These are phyloP conservation scores for Cnemophilus loriae DNA, from an alignment of 2,113 vertebrate species.

Conservation along the genomic window DNA sequence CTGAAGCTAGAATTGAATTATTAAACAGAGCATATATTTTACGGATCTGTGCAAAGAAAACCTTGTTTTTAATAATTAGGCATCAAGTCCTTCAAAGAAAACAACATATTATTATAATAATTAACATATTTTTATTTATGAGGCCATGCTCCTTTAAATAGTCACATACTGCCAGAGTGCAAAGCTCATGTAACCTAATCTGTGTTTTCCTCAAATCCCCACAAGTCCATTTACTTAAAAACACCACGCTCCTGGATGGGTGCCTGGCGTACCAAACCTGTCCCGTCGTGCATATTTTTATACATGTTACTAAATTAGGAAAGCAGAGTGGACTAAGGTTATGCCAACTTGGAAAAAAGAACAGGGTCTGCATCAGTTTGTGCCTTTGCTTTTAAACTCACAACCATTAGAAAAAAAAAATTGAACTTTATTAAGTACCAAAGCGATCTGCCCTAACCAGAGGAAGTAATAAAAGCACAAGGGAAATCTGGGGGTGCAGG, in stretches of 20 bases:
- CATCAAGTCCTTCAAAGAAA: background rate
- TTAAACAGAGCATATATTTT: background rate
- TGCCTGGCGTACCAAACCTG: conserved; percentile 89
- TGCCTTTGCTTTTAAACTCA: conserved; percentile 60
- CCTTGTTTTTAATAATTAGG: background rate
- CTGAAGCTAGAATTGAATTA: background rate
- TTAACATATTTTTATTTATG: conserved; percentile 21
- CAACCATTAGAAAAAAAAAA: conserved; percentile 62
- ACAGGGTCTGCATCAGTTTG: conserved; percentile 73
- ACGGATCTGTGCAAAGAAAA: background rate
- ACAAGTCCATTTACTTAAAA: conserved; percentile 79
- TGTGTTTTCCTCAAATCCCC: conserved; percentile 79
- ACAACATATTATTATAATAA: background rate
- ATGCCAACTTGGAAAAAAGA: conserved; percentile 76
- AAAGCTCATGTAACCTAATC: conserved; percentile 67
- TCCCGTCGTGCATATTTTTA: conserved; percentile 86
- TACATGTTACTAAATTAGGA: conserved; percentile 95
- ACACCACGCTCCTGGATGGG: conserved; percentile 77
- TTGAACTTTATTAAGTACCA: conserved; percentile 60
- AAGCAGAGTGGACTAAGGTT: conserved; percentile 76
- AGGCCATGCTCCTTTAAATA: conserved; percentile 63
- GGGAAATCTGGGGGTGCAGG: background rate
- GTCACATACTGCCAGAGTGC: conserved; percentile 26
- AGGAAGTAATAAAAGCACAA: conserved; percentile 6
- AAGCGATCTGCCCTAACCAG: background rate